Conservation (phyloP, 2,888 invertebrate species). For the Suillia variegata region DNA sequence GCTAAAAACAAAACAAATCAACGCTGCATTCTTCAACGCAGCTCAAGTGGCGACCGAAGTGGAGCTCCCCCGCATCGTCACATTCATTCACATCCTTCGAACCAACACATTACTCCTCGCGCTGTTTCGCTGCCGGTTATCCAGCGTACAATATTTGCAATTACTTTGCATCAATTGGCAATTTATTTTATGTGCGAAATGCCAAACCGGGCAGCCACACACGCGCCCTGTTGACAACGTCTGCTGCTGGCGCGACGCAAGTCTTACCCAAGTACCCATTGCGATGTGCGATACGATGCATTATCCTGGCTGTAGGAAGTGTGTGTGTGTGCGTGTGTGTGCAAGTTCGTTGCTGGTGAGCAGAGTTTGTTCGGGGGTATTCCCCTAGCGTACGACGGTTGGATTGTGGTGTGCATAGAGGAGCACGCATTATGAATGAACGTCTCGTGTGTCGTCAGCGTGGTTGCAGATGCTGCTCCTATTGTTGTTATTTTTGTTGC, state of each 20-base stretch:
- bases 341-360: background rate
- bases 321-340: background rate
- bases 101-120: background rate
- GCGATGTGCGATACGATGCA: background rate
- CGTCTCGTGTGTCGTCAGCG: background rate
- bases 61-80: too few relatives aligned
- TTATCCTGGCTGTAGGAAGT: conserved; percentile 11
- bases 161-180: conserved; percentile 5
- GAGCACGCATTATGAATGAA: conserved; percentile 13
- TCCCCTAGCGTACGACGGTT: background rate
- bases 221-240: background rate
- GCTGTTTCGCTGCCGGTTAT: too few relatives aligned
- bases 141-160: background rate
- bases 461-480: background rate
- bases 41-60: too few relatives aligned
- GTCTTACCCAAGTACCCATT: too few relatives aligned
- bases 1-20: too few relatives aligned
- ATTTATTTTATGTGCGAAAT: background rate
- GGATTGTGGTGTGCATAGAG: background rate
- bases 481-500: background rate
- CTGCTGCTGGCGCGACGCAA: background rate
- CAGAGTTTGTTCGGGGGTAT: background rate
- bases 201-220: background rate
- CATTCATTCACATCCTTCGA: too few relatives aligned
- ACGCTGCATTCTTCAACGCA: too few relatives aligned